Base-by-base conservation (phyloP, 2,797 vertebrate species). In the Lithobates pipiens region DNA sequence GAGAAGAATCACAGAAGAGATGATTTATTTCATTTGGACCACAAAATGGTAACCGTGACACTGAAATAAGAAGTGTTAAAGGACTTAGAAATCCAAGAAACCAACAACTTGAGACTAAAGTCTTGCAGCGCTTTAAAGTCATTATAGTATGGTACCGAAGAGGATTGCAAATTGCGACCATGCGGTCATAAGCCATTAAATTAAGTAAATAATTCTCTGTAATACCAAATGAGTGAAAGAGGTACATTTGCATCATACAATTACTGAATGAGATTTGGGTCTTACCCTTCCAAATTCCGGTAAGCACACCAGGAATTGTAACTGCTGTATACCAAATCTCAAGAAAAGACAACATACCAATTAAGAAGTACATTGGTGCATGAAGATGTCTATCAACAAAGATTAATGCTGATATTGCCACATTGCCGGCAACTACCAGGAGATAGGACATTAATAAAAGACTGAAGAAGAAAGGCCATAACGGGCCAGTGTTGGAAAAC, bases 341-440 rank as follows among this genome's bases (percentile, higher is more conserved):
- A 32, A 82, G 36, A 15, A 75, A 65, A 9, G 80, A 75, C 44
- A 92, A 27, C 2, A 89, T 88, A 75, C 84, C 88, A 27, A 91
- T 88, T 7, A 91, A 92, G 44, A 90, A 90, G 42, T 90, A 90
- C 90, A 91, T 91, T 5, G 89, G 87, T 11, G 72, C 90, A 3
- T 82, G 78, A 29, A 91, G 83, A 3, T 0, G 27, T 16, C 76
- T 73, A 25, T 90, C 85, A 15, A 82, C 8, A 4, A 77, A 86
- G 23, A 89, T 89, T 25, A 91, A 7, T 10, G 86, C 0, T 54
- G 91, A 88, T 70, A 91, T 84, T 1, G 75, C 61, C 27, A 89
- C 4, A 61, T 92, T 91, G 2, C 90, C 89, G 61, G 84, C 5
- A 3, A 91, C 27, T 1, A 89, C 87, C 10, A 88, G 0, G 3